Conservation (phyloP, 2,797 vertebrate species). For the Pampus argenteus region DNA sequence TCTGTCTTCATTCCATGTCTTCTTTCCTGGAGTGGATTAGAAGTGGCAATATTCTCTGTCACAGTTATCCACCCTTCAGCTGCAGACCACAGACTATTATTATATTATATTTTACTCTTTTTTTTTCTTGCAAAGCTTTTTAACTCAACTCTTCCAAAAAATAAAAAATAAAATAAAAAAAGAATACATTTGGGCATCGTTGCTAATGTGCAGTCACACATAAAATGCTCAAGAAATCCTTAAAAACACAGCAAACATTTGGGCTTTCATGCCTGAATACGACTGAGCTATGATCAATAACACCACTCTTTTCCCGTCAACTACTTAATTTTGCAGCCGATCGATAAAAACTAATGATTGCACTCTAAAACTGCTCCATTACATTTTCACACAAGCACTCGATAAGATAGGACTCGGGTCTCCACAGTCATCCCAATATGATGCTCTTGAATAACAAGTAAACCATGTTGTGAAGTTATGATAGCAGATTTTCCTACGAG, state of each 20-base stretch:
- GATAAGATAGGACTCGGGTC: constrained; percentile 47
- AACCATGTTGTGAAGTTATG: constrained; percentile 19
- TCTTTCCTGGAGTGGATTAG: constrained; percentile 85
- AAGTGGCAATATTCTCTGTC: constrained; percentile 83
- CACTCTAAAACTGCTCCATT: constrained; percentile 31
- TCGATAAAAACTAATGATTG: constrained; percentile 54
- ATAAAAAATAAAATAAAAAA: neutral
- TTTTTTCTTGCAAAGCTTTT: constrained; percentile 32
- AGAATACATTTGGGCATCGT: constrained; percentile 16
- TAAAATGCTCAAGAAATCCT: constrained; percentile 19
- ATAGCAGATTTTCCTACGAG: constrained; percentile 25
- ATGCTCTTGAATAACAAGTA: constrained; percentile 42
- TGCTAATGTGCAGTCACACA: constrained; percentile 36
- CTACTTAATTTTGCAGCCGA: constrained; percentile 41
- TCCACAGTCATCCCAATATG: constrained; percentile 34
- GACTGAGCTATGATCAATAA: constrained; percentile 46
- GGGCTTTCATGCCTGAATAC: constrained; percentile 32
- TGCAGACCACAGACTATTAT: constrained; percentile 69
- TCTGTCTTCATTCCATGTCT: constrained; percentile 82
- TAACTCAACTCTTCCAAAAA: constrained; percentile 24
- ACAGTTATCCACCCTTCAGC: constrained; percentile 75
- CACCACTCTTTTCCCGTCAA: constrained; percentile 37
- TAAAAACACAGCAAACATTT: constrained; percentile 40
- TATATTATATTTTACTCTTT: constrained; percentile 42
- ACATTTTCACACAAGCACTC: constrained; percentile 44